Conservation (phyloP, 2,888 invertebrate species). For the Allacma fusca region DNA sequence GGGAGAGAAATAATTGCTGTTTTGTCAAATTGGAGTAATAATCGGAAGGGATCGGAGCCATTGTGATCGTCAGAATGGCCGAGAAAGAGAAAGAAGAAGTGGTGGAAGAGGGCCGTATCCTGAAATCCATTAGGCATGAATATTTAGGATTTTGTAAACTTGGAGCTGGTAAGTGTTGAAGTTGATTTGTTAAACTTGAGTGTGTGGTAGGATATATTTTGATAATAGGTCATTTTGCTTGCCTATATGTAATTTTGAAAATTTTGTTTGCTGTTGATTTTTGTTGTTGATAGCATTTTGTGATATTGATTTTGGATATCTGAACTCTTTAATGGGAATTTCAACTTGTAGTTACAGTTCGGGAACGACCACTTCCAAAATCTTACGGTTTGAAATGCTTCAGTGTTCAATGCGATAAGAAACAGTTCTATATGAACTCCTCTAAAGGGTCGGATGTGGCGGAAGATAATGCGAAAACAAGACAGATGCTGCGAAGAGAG, state of each 20-base stretch:
- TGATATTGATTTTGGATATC: neutral
- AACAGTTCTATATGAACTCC: constrained; percentile 19
- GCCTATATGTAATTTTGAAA: too few species aligned
- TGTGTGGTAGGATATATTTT: too few species aligned
- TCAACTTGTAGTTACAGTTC: constrained; percentile 20
- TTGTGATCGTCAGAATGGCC: too few species aligned
- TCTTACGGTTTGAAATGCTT: constrained; percentile 8
- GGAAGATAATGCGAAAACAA: neutral
- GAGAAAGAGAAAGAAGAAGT: too few species aligned
- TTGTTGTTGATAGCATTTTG: too few species aligned
- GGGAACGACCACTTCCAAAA: neutral
- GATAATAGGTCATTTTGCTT: too few species aligned
- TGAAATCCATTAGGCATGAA: constrained; percentile 21
- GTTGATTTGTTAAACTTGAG: too few species aligned
- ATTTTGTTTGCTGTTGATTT: neutral
- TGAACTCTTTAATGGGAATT: too few species aligned
- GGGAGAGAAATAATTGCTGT: too few species aligned
- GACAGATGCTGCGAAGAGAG: constrained; percentile 2
- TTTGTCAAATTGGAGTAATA: too few species aligned
- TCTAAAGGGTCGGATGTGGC: neutral
- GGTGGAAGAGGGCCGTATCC: neutral
- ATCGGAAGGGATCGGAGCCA: too few species aligned
- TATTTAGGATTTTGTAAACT: constrained; percentile 6
- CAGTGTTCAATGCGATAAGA: neutral
- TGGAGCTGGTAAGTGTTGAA: constrained; percentile 4